A percentile compares a stretch with the other conserved stretches of the same genome.
These are phyloP conservation scores for Agrochola litura DNA, from an alignment of 2,888 invertebrate genomes.

Conservation along the genomic window DNA sequence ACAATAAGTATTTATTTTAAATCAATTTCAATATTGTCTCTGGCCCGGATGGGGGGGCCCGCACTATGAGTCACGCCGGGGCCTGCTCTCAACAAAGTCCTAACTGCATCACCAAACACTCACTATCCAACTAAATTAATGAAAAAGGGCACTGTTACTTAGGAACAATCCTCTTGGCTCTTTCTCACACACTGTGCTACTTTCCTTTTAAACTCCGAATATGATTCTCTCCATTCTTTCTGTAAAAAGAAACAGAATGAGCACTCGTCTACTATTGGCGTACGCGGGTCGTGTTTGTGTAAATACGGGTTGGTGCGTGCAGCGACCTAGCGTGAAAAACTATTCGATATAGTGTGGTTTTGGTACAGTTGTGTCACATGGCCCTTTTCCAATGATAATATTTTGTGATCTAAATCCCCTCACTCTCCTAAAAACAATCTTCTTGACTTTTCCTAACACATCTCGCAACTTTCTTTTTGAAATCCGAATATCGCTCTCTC, in stretches of 20 bases:
- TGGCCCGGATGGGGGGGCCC: conserved; percentile 81
- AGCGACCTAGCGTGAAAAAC: conserved; percentile 75
- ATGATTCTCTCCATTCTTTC: conserved; percentile 99
- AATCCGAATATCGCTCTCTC: conserved; percentile 99
- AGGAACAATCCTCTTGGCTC: conserved; percentile 99
- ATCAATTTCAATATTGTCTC: conserved; percentile 90
- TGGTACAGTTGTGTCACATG: conserved; percentile 76
- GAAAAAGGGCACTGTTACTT: conserved; percentile 91
- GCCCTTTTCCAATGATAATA: conserved; percentile 85
- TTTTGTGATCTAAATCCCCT: conserved; percentile 80
- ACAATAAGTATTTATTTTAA: conserved; percentile 89
- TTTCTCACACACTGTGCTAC: conserved; percentile 99
- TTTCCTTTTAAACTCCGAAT: conserved; percentile 99
- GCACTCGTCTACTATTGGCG: conserved; percentile 89
- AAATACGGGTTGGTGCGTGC: conserved; percentile 73
- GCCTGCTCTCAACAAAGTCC: conserved; percentile 79
- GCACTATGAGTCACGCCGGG: conserved; percentile 77
- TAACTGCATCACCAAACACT: conserved; percentile 87
- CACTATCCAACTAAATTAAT: conserved; percentile 87
- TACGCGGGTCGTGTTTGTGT: conserved; percentile 68
- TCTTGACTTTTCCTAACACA: conserved; percentile 99
- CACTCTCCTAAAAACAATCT: conserved; percentile 95
- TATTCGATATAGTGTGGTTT: conserved; percentile 73
- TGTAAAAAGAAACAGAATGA: conserved; percentile 91
- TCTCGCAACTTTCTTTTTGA: conserved; percentile 99